phyloP scores from a whole-genome alignment of 2,113 vertebrate species.

The Martes martes region DNA sequence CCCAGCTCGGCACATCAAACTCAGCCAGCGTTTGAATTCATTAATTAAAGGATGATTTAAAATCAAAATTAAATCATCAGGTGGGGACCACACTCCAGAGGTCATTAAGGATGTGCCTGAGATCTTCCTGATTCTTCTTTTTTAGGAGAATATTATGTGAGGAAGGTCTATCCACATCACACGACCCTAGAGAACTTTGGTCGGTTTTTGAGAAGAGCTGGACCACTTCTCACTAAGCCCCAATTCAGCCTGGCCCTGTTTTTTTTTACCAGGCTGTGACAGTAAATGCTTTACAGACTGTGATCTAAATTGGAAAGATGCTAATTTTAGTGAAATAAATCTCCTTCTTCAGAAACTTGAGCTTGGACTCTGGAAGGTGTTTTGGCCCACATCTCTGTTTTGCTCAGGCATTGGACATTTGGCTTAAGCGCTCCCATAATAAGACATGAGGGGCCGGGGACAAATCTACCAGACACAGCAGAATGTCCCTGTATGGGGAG shows the following conservation, averaged over 20 bases:
- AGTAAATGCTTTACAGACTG: not conserved
- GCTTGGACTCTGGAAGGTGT: not conserved
- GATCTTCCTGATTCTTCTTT: not conserved
- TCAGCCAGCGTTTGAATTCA: not conserved
- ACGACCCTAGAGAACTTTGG: rapidly evolving
- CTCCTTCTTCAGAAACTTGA: not conserved
- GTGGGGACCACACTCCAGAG: not conserved
- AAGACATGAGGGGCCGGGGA: not conserved
- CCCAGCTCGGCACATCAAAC: not conserved
- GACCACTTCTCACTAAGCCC: not conserved
- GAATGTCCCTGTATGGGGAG: not conserved
- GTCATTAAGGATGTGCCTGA: not conserved
- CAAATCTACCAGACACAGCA: not conserved
- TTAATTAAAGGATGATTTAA: not conserved
- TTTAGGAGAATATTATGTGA: not conserved
- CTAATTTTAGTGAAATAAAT: constrained; percentile 15
- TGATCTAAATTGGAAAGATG: not conserved
- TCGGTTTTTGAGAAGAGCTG: not conserved
- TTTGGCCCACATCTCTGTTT: not conserved
- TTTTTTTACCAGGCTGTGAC: not conserved
- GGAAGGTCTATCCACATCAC: not conserved
- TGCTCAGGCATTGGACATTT: not conserved
- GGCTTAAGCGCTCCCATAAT: not conserved
- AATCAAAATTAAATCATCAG: too few species aligned
- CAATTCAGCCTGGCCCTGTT: not conserved